Evolutionary conservation across 2,888 invertebrate species (phyloP).

Genomic region (Agapetus fuscipes): DNA sequence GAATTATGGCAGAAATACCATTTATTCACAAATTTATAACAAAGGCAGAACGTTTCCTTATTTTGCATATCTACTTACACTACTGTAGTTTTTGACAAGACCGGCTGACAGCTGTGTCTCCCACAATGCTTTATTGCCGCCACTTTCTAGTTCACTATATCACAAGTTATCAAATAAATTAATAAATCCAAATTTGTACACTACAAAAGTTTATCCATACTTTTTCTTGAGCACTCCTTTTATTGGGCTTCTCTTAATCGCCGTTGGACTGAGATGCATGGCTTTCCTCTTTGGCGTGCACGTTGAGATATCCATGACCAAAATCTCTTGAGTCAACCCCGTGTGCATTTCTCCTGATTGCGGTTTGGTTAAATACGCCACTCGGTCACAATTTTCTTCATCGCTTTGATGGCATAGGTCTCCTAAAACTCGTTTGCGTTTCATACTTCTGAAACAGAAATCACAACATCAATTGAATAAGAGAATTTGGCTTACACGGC

Average conservation of each 20-base stretch:
- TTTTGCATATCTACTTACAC: too few relatives aligned
- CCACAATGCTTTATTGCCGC: too few relatives aligned
- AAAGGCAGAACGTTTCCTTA: too few relatives aligned
- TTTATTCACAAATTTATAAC: too few relatives aligned
- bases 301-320: constrained; percentile 54
- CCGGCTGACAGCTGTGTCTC: too few relatives aligned
- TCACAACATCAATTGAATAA: too few relatives aligned
- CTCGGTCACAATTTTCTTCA: constrained; percentile 37
- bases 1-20: too few relatives aligned
- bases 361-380: constrained; percentile 32
- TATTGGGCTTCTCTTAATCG: constrained; percentile 40
- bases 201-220: too few relatives aligned
- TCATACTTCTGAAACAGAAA: constrained; percentile 44
- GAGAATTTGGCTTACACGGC: too few relatives aligned
- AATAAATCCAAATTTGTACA: constrained; percentile 1
- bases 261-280: constrained; percentile 36
- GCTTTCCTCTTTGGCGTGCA: constrained; percentile 57
- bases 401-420: constrained; percentile 30
- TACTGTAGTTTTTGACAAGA: too few relatives aligned
- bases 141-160: too few relatives aligned
- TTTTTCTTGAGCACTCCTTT: constrained; percentile 53
- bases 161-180: too few relatives aligned
- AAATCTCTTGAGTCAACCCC: constrained; percentile 62
- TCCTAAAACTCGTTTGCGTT: constrained; percentile 47
- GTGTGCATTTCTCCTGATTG: constrained; percentile 43